Evolutionary conservation across 2,888 invertebrate species (phyloP), one percentile per base, ranked within the genome.

Genomic region (Amblyteles armatorius): DNA sequence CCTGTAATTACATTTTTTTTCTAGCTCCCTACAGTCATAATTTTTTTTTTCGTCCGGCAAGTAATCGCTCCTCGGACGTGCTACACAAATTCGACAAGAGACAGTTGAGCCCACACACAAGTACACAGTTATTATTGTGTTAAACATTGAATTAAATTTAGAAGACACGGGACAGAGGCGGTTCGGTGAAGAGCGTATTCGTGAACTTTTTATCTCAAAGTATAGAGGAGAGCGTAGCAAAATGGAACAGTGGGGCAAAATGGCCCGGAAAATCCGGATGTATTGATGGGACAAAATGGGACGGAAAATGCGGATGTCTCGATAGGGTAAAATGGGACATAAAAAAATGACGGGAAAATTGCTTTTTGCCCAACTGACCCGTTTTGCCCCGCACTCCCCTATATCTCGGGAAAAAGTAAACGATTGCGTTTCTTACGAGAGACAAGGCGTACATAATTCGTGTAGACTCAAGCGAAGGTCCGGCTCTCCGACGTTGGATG

Each of bases 111-210:
- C 69, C 40, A 76, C 69, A 76, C 52, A 76, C 48, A 69, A 33
- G 44, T 73, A 72, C 63, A 67, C 60, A 16, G 55, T 79, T 55
- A 77, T 84, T 84, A 84, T 79, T 84, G 84, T 78, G 84, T 84
- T 82, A 84, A 79, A 79, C 68, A 72, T 78, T 44, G 72, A 73
- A 74, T 68, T 13, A 78, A 81, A 77, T 73, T 77, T 68, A 63
- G 22, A 68, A 76, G 36, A 76, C 76, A 76, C 74, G 65, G 36
- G 52, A 76, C 76, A 52, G 74, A 65, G 48, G 33, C 36, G 65
- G 50, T 33, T 65, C 65, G 74, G 3, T 76, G 50, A 76, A 36
- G 22, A 76, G 48, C 60, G 22, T 16, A 63, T 50, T 65, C 33
- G 50, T 50, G 33, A 36, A 65, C 11, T 76, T 52, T 74, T 29